Conservation (phyloP, 2,797 vertebrate species). For the Acanthis flammea region DNA sequence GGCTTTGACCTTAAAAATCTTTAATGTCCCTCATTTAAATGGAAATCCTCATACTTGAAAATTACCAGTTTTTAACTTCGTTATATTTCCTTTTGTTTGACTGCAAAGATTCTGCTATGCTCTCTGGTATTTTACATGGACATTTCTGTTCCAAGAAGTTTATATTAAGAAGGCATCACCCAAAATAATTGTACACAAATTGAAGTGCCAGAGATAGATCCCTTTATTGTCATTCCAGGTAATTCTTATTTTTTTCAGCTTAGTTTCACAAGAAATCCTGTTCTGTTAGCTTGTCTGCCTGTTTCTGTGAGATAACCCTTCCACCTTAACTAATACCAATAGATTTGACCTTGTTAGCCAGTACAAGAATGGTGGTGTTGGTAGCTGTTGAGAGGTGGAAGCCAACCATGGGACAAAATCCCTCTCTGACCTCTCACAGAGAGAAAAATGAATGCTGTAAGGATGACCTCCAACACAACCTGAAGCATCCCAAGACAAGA, state of each 20-base stretch:
- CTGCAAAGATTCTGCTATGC: background rate
- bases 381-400: background rate
- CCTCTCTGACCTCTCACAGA: background rate
- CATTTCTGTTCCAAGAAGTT: background rate
- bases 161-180: background rate
- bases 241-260: background rate
- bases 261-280: background rate
- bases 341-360: background rate
- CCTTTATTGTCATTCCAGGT: background rate
- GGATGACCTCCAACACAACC: background rate
- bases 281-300: background rate
- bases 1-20: background rate
- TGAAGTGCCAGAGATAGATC: background rate
- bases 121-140: background rate
- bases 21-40: background rate
- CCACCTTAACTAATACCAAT: background rate
- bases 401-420: background rate
- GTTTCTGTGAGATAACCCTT: background rate
- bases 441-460: background rate
- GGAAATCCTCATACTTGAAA: background rate
- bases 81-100: background rate
- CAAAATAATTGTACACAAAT: background rate
- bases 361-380: background rate
- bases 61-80: background rate
- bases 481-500: background rate